Percentiles rank a stretch among this genome's conserved stretches.
Conservation (phyloP, 2,797 vertebrate genomes). For the Myotis pilosus region DNA sequence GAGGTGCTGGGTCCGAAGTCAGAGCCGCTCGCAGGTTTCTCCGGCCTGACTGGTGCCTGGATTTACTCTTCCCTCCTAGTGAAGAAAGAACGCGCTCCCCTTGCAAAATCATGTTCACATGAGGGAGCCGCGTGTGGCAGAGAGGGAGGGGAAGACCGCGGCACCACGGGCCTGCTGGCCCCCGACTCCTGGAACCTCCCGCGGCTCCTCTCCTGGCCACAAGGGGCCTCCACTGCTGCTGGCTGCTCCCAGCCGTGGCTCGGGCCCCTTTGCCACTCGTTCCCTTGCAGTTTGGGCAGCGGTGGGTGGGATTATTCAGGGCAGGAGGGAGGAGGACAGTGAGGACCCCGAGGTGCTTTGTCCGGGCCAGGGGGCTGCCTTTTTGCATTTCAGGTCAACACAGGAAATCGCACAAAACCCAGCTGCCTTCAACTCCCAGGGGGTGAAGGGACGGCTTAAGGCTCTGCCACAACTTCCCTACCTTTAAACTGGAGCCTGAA, state of each 20-base stretch:
- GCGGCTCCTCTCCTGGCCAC: not conserved
- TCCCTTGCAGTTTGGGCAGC: not conserved
- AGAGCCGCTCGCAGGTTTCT: not conserved
- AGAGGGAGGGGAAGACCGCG: not conserved
- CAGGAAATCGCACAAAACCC: not conserved
- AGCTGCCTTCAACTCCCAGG: not conserved
- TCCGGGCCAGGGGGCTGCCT: not conserved
- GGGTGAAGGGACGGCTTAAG: not conserved
- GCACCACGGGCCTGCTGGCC: not conserved
- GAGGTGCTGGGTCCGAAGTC: not conserved
- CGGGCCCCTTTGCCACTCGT: not conserved
- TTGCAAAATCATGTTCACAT: not conserved
- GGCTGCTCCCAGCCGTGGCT: not conserved
- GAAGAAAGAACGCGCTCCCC: not conserved
- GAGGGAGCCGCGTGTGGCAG: not conserved
- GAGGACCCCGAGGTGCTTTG: not conserved
- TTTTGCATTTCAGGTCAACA: not conserved
- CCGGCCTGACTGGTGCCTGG: rapidly evolving
- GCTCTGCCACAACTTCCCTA: not conserved
- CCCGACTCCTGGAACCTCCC: not conserved
- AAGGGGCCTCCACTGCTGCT: not conserved
- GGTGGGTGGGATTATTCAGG: not conserved
- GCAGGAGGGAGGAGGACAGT: not conserved
- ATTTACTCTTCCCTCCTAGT: not conserved
- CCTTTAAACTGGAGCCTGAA: too few species aligned